A percentile compares a stretch with the other conserved stretches of the same genome.
phyloP scores from a whole-genome alignment of 2,113 vertebrate species.

The Turnix velox region DNA sequence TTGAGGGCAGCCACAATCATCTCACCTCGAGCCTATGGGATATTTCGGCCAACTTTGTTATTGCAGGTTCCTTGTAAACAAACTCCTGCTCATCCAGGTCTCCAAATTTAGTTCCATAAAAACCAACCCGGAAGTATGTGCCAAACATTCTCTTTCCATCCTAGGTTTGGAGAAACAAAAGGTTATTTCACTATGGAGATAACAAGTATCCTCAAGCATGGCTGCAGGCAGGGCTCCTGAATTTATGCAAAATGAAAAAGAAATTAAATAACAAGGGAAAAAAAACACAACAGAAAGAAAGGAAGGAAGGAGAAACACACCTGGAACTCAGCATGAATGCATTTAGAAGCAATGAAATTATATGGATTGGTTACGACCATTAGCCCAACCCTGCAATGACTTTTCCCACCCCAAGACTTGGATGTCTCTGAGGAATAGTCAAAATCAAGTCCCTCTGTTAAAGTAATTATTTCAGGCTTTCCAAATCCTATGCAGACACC shows the following conservation, averaged over 20 bases:
- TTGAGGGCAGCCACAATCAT: background rate
- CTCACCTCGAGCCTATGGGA: conserved; percentile 95
- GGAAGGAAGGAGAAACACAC: background rate
- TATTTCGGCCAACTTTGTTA: conserved; percentile 96
- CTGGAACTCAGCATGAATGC: conserved; percentile 44
- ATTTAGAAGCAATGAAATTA: conserved; percentile 37
- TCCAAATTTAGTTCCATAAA: conserved; percentile 96
- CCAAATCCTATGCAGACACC: background rate
- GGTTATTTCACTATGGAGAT: conserved; percentile 38
- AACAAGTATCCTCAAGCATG: background rate
- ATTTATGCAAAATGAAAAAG: conserved; percentile 1
- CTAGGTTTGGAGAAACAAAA: conserved; percentile 74
- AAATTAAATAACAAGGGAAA: background rate
- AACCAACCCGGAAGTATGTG: conserved; percentile 96
- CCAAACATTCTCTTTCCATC: conserved; percentile 99
- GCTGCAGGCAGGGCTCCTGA: conserved; percentile 35
- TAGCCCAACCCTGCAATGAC: conserved; percentile 44
- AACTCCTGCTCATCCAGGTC: conserved; percentile 98
- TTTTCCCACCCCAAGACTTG: background rate
- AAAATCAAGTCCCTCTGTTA: background rate
- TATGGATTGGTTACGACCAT: background rate
- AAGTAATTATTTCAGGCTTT: background rate
- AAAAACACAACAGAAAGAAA: background rate
- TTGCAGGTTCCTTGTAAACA: conserved; percentile 98
- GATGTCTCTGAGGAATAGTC: background rate